Conservation (phyloP, 2,797 vertebrate species). For the Miichthys miiuy region DNA sequence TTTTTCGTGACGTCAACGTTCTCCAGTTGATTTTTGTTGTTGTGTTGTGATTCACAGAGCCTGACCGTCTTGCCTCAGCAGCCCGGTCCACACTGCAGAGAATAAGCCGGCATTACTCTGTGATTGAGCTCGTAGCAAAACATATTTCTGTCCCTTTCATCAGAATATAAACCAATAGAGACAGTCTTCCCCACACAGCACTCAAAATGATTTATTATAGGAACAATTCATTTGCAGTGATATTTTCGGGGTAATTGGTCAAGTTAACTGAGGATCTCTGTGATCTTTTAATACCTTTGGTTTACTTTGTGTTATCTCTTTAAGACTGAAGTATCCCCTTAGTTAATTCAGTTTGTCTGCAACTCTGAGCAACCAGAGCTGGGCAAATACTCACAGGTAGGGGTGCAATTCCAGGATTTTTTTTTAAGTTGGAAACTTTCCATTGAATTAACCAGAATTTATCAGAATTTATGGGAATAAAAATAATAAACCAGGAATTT, state of each 20-base stretch:
- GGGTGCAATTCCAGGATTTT: too few relatives aligned
- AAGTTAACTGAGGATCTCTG: not conserved
- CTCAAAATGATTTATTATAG: not conserved
- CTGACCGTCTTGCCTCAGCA: not conserved
- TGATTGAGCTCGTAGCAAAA: not conserved
- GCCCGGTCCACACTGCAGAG: not conserved
- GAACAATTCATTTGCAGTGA: not conserved
- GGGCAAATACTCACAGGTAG: not conserved
- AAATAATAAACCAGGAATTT: too few relatives aligned
- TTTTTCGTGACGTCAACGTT: not conserved
- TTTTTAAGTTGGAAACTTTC: too few relatives aligned
- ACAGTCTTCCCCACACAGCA: not conserved
- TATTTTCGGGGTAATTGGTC: not conserved
- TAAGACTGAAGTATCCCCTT: not conserved
- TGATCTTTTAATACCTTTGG: not conserved
- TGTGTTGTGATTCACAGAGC: slow-evolving; percentile 5
- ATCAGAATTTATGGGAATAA: too few relatives aligned
- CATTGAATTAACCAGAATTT: too few relatives aligned
- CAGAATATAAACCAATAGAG: not conserved
- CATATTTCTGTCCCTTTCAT: slow-evolving; percentile 23
- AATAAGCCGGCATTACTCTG: slow-evolving; percentile 1
- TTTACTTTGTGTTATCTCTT: not conserved
- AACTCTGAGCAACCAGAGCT: not conserved
- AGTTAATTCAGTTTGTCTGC: not conserved
- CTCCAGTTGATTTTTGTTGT: not conserved